These are phyloP conservation scores for Dermatemys mawii DNA, from an alignment of 2,113 vertebrate species.

Conservation along the genomic window DNA sequence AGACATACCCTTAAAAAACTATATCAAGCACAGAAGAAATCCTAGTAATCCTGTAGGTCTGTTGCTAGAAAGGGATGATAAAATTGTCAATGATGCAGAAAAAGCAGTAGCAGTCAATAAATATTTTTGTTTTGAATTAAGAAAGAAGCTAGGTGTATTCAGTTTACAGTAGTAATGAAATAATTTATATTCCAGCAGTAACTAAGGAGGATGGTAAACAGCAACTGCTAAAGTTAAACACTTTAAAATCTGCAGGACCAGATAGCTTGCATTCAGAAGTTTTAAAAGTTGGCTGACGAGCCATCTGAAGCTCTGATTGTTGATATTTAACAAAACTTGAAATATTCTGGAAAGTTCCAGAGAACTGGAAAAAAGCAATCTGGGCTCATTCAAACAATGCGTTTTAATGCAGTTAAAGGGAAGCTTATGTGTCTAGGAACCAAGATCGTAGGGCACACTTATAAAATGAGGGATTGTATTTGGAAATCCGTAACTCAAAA, in stretches of 20 bases:
- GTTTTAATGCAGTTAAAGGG: neutral
- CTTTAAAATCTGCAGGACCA: neutral
- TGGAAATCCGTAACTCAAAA: neutral
- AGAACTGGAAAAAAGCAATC: neutral
- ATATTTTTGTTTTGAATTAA: neutral
- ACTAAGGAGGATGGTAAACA: neutral
- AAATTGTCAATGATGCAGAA: neutral
- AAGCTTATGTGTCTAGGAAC: neutral
- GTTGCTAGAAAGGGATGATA: neutral
- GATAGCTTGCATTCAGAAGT: neutral
- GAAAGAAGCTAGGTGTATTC: neutral
- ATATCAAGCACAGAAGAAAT: neutral
- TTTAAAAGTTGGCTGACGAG: neutral
- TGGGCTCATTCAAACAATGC: neutral
- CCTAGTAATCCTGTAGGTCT: accelerated
- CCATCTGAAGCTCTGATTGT: neutral
- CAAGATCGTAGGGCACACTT: neutral
- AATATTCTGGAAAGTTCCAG: neutral
- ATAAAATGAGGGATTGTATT: neutral
- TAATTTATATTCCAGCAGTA: neutral
- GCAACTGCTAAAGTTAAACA: neutral
- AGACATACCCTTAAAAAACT: too few species aligned
- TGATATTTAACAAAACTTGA: neutral
- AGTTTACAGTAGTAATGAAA: neutral
- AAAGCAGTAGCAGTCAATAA: neutral